Evolutionary conservation across 2,113 vertebrate genomes (phyloP).

Genomic region (Hemiscyllium ocellatum): DNA sequence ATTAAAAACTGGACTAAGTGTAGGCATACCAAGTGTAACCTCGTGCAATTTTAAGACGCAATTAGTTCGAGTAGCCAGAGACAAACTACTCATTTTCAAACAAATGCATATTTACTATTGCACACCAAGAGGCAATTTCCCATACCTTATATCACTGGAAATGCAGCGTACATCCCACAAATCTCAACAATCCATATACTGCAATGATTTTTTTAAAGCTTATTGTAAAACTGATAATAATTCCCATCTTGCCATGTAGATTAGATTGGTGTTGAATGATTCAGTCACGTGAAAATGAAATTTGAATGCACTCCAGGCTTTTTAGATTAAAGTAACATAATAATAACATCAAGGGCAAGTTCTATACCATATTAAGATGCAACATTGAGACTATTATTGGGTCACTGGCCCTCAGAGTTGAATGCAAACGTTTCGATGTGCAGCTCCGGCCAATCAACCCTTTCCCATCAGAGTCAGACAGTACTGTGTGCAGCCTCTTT

Average conservation of each 20-base stretch:
- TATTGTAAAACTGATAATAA: background rate
- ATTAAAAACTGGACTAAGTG: background rate
- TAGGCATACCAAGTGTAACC: background rate
- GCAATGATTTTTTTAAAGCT: background rate
- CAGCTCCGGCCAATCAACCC: slow-evolving; percentile 10
- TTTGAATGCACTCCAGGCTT: background rate
- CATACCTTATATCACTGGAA: slow-evolving; percentile 17
- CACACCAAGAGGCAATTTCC: background rate
- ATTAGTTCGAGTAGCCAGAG: background rate
- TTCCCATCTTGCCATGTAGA: background rate
- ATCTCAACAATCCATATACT: background rate
- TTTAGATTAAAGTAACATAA: background rate
- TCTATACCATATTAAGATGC: background rate
- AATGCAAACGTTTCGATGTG: background rate
- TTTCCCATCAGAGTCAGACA: background rate
- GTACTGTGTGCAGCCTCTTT: slow-evolving; percentile 16
- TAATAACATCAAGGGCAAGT: background rate
- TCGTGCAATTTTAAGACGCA: background rate
- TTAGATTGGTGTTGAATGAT: background rate
- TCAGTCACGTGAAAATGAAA: background rate
- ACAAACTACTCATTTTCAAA: background rate
- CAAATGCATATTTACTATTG: background rate
- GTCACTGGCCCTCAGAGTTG: background rate
- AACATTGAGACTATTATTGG: background rate
- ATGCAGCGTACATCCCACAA: background rate